A percentile compares a stretch with the other conserved stretches of the same genome.
These are phyloP conservation scores for Drosophila birchii DNA, from an alignment of 2,888 invertebrate genomes.

Conservation along the genomic window DNA sequence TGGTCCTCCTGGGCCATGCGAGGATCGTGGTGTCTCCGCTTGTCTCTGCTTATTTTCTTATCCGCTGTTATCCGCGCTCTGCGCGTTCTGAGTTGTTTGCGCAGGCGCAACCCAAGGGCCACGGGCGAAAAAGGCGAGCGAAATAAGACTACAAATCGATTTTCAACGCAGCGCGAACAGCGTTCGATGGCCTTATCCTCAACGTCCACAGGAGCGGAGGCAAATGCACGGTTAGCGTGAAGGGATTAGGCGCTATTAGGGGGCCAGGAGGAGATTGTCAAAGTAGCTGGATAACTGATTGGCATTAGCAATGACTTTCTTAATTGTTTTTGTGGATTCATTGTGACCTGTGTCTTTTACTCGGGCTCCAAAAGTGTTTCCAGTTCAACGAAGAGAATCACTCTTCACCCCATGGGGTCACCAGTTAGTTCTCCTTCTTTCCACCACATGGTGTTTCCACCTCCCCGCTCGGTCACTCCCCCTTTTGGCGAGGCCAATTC, in stretches of 20 bases:
- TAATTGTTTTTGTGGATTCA: not conserved
- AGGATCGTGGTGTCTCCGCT: conserved; percentile 48
- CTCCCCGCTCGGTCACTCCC: conserved; percentile 2
- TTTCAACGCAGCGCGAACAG: conserved; percentile 81
- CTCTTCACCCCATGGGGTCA: conserved; percentile 10
- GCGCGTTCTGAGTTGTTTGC: conserved; percentile 81
- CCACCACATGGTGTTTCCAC: conserved; percentile 3
- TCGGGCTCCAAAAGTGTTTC: too few relatives aligned
- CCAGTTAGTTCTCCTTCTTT: not conserved
- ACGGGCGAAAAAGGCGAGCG: conserved; percentile 32
- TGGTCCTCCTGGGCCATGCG: conserved; percentile 1
- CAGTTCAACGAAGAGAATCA: not conserved
- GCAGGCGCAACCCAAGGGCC: conserved; percentile 82
- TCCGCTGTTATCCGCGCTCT: conserved; percentile 77
- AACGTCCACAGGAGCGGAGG: conserved; percentile 1
- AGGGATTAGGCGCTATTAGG: conserved; percentile 82
- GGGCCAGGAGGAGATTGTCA: conserved; percentile 53
- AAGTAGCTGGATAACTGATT: conserved; percentile 2
- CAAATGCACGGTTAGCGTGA: conserved; percentile 83
- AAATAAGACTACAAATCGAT: conserved; percentile 80
- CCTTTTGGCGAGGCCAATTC: conserved; percentile 11
- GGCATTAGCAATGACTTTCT: not conserved
- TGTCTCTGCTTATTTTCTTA: conserved; percentile 80
- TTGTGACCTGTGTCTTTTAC: too few relatives aligned
- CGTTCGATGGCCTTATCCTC: conserved; percentile 25